Evolutionary conservation across 2,888 invertebrate species (phyloP).

Genomic region (Diadegma fenestrale): DNA sequence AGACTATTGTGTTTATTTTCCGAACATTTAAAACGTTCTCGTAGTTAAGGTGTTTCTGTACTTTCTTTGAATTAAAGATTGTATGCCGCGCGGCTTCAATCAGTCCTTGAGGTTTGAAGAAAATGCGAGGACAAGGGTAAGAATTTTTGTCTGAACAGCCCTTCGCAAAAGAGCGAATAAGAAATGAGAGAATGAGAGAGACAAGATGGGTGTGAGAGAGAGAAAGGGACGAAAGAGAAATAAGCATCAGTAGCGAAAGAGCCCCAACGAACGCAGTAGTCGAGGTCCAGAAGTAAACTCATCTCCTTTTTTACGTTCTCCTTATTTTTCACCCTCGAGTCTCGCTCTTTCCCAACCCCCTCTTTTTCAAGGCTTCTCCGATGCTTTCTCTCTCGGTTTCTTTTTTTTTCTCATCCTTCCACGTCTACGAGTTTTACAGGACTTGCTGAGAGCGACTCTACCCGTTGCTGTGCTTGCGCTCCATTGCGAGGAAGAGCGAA

Average conservation of each 20-base stretch:
- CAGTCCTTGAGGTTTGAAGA: slow-evolving; percentile 69
- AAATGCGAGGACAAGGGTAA: background rate
- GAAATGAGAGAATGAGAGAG: background rate
- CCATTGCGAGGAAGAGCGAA: slow-evolving; percentile 53
- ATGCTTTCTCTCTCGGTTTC: slow-evolving; percentile 56
- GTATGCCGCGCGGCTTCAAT: slow-evolving; percentile 78
- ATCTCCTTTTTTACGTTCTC: slow-evolving; percentile 67
- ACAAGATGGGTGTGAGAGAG: slow-evolving; percentile 2
- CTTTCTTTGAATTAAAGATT: slow-evolving; percentile 83
- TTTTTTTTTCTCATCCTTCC: slow-evolving; percentile 49
- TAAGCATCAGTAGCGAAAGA: slow-evolving; percentile 55
- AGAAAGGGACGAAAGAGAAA: slow-evolving; percentile 26
- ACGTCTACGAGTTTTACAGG: slow-evolving; percentile 57
- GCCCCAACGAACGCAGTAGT: slow-evolving; percentile 38
- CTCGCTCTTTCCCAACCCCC: slow-evolving; percentile 35
- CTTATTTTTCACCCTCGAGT: slow-evolving; percentile 67
- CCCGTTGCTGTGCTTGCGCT: slow-evolving; percentile 33
- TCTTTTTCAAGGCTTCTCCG: slow-evolving; percentile 48
- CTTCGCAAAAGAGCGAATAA: slow-evolving; percentile 26
- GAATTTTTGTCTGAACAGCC: slow-evolving; percentile 36
- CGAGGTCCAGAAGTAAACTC: slow-evolving; percentile 69
- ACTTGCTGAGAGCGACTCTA: slow-evolving; percentile 50
- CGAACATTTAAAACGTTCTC: slow-evolving; percentile 48
- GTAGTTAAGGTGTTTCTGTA: slow-evolving; percentile 79
- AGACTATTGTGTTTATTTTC: background rate